Base-by-base conservation (phyloP, 53 echinoderm and acorn worm genomes). In the Actinopyga echinites region DNA sequence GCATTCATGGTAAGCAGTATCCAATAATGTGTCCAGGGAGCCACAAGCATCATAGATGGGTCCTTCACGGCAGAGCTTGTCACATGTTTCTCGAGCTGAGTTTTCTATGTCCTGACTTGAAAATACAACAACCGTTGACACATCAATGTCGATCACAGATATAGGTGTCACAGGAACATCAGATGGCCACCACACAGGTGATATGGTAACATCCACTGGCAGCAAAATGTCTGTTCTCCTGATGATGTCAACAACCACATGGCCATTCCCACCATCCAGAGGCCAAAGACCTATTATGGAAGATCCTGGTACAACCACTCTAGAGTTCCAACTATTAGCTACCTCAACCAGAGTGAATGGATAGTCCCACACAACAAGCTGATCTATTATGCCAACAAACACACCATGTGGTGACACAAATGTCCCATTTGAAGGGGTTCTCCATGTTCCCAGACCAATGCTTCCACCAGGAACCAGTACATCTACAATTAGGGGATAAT, bases 391-490 rank as follows among this genome's bases (percentile, higher is more conserved):
- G n/a, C 87, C 87, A 60, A 54, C 34, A 30, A 87, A 87, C 22
- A 10, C 44, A 4, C 37, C 58, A 30, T 12, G 10, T 34, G 90
- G 85, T 45, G 43, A 54, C 23, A 57, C 56, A 38, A 83, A 83
- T 28, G 80, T 55, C 31, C 89, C 91, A 84, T 83, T 60, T 6
- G 60, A 40, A 56, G 95, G 95, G 21, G 90, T 57, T 64, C 89
- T 87, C 95, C 95, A 95, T 7, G 88, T 92, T 45, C 95, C 95
- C 24, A 95, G 64, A 25, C 95, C 89, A 43, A 95, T 64, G n/a
- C 79, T 74, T 34, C 86, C 92, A 63, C 85, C 92, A 45, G 89
- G 84, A 55, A 69, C 58, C 64, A 93, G 80, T n/a, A 89, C 60
- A 26, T 81, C 60, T 30, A 79, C 57, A 15, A 71, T 24, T 17